A percentile compares a stretch with the other conserved stretches of the same genome.
Evolutionary conservation across 92 coral and sea anemone species (phyloP).

Genomic region (Isaurus tuberculatus): DNA sequence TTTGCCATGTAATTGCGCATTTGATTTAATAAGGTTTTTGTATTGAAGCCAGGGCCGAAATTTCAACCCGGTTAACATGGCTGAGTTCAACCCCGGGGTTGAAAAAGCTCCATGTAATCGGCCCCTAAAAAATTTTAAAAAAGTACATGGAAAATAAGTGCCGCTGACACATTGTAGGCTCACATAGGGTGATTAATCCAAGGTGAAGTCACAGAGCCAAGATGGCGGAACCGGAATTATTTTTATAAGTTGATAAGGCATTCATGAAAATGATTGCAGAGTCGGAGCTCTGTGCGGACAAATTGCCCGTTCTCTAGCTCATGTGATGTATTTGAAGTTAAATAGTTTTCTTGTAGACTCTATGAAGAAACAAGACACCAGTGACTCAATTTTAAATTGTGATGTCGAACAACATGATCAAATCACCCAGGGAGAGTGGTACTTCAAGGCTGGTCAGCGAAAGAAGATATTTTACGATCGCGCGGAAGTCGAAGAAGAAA

Average conservation of each 20-base stretch:
- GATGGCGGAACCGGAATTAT: conserved; percentile 26
- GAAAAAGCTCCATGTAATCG: no score
- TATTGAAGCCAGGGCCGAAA: no score
- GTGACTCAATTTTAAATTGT: conserved; percentile 71
- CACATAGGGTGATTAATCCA: no score
- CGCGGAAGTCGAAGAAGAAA: conserved; percentile 47
- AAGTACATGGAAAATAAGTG: no score
- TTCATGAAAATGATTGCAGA: conserved; percentile 1
- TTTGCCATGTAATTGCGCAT: no score
- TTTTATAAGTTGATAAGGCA: background rate
- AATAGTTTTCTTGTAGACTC: background rate
- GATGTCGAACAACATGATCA: conserved; percentile 92
- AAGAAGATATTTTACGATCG: conserved; percentile 60
- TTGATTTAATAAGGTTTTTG: no score
- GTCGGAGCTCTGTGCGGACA: background rate
- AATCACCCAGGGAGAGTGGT: conserved; percentile 93
- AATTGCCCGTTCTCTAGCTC: background rate
- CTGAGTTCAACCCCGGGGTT: no score
- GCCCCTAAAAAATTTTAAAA: no score
- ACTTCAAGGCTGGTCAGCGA: conserved; percentile 73
- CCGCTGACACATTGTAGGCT: no score
- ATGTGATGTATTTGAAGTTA: conserved; percentile 21
- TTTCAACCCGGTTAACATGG: no score
- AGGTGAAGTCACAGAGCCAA: conserved; percentile 40
- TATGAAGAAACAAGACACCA: conserved; percentile 71